Conservation (phyloP, 2,113 vertebrate species). For the Neodontobutis hainanensis region DNA sequence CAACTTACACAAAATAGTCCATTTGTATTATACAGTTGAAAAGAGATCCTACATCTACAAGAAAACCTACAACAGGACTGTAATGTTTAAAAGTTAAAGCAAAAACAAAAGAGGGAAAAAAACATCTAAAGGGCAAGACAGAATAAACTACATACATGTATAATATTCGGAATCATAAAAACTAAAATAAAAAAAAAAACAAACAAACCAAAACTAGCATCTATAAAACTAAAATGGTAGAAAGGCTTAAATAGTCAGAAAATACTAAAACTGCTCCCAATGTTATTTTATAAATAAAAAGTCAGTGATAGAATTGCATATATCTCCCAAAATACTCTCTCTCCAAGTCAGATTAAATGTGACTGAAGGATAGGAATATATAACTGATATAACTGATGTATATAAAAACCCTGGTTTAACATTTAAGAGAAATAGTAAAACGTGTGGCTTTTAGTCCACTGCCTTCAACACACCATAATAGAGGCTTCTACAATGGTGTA, state of each 20-base stretch:
- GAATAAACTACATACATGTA: neutral
- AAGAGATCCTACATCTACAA: neutral
- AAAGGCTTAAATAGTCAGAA: slow-evolving; percentile 4
- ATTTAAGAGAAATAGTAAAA: neutral
- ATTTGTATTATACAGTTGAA: neutral
- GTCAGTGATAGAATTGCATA: slow-evolving; percentile 33
- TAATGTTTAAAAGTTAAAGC: neutral
- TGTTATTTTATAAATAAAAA: slow-evolving; percentile 43
- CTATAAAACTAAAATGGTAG: slow-evolving; percentile 8
- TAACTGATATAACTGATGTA: no score
- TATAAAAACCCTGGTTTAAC: neutral
- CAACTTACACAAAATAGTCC: neutral
- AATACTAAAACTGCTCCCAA: slow-evolving; percentile 24
- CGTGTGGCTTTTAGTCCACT: neutral
- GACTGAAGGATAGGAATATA: neutral
- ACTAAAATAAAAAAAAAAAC: no score
- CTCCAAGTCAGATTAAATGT: neutral
- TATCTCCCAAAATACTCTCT: slow-evolving; percentile 28
- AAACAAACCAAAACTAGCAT: no score
- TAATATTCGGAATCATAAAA: neutral
- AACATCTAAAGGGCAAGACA: no score
- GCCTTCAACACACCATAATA: neutral
- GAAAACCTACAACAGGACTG: neutral
- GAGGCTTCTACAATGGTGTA: no score
- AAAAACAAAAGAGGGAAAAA: neutral